Evolutionary conservation across 1,140 invertebrate species (phyloP).

Genomic region (Epicauta chinensis): DNA sequence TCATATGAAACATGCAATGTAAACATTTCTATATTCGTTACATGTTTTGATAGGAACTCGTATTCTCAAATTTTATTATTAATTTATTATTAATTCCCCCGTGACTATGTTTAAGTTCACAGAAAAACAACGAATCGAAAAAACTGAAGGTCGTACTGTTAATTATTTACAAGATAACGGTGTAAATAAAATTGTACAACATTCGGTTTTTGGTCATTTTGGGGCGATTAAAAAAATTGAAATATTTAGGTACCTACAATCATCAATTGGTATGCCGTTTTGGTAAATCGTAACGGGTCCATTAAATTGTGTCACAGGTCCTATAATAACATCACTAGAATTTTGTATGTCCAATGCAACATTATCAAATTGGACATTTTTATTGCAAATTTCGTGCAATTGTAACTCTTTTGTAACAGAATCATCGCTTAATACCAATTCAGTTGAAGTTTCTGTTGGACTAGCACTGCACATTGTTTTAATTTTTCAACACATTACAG

Average conservation of each 20-base stretch:
- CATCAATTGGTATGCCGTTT: not conserved
- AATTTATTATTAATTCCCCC: not conserved
- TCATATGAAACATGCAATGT: not conserved
- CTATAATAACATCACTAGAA: constrained; percentile 43
- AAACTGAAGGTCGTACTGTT: no score
- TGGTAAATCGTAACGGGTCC: constrained; percentile 43
- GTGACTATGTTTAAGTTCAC: no score
- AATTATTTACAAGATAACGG: no score
- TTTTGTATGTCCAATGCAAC: constrained; percentile 19
- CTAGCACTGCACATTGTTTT: no score
- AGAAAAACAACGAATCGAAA: no score
- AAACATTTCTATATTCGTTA: constrained; percentile 9
- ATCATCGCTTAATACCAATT: no score
- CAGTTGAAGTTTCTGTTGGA: no score
- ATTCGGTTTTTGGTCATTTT: not conserved
- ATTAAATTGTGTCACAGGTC: constrained; percentile 44
- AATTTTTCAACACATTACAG: no score
- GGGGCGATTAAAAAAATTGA: not conserved
- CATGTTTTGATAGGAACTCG: constrained; percentile 1
- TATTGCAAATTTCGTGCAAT: no score
- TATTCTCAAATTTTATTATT: not conserved
- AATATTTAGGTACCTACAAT: not conserved
- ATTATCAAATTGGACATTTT: no score
- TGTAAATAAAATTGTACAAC: not conserved
- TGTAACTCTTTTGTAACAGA: no score